These are phyloP conservation scores for Ostrea edulis DNA, from an alignment of 1,140 invertebrate genomes.

Conservation along the genomic window DNA sequence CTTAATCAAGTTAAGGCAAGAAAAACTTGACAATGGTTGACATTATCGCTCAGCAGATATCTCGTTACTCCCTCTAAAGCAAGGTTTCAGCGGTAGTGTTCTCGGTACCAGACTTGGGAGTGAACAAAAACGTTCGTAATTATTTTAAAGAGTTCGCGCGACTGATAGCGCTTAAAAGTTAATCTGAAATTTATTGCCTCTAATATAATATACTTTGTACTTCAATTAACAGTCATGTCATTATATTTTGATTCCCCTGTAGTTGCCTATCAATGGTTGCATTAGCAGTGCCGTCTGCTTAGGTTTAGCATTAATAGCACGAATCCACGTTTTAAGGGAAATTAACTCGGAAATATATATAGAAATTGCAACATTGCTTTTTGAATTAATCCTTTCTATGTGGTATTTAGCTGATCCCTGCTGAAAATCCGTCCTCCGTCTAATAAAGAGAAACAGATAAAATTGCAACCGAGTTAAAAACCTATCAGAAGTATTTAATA, in stretches of 20 bases:
- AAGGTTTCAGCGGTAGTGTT: not conserved
- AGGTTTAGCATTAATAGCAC: not conserved
- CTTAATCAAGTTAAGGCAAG: not conserved
- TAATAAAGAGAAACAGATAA: constrained; percentile 36
- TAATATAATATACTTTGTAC: constrained; percentile 38
- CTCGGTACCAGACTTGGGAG: not conserved
- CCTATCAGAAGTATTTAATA: constrained; percentile 39
- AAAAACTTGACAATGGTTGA: constrained; percentile 2
- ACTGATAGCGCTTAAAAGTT: constrained; percentile 23
- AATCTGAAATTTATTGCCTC: constrained; percentile 40
- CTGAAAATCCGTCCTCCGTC: not conserved
- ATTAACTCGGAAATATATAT: constrained; percentile 38
- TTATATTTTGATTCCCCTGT: constrained; percentile 18
- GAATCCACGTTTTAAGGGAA: constrained; percentile 23
- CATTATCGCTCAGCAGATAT: not conserved
- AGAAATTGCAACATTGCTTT: constrained; percentile 24
- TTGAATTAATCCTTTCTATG: constrained; percentile 33
- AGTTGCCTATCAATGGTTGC: constrained; percentile 12
- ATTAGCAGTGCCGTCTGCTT: constrained; percentile 24
- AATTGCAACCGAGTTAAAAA: constrained; percentile 28
- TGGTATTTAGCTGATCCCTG: constrained; percentile 5
- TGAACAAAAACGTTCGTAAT: not conserved
- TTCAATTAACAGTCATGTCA: constrained; percentile 33
- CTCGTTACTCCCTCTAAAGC: not conserved
- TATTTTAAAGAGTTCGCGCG: constrained; percentile 20